Evolutionary conservation across 2,113 vertebrate genomes (phyloP), one percentile per base, ranked within the genome.

Genomic region (Lampris incognitus): DNA sequence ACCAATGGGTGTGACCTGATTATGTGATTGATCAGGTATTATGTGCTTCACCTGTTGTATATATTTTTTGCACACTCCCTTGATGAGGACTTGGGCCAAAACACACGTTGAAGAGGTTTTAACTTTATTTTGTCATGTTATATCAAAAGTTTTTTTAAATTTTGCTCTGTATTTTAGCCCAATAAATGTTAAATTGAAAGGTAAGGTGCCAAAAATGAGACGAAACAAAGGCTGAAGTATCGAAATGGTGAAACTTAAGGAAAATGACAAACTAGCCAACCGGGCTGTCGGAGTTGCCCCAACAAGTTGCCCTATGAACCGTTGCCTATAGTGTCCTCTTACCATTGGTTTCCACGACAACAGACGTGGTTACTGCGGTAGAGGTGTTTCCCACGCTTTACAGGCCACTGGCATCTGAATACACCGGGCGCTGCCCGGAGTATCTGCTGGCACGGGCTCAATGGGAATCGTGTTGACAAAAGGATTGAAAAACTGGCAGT

Each of bases 331-430:
- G 77, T 63, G 79, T 78, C 65, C 44, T 46, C 44, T 5, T 41
- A 41, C 68, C 68, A 39, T 79, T 74, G 69, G 88, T 90, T 90
- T 73, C 87, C 83, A 83, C 83, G 86, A 79, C 75, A 88, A 84
- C 87, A 88, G 88, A 88, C 81, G 9, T 58, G 79, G 65, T 66
- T 70, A 79, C 74, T 85, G 68, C 66, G 72, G 72, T 75, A 52
- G 78, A 52, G 66, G 67, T 76, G 64, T 82, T 84, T 84, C 80
- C 78, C 84, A 78, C 79, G 84, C 83, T 76, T 77, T 81, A 79
- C 77, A 55, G 60, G 87, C 79, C 85, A 74, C 9, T 2, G 44
- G 4, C 44, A 76, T 82, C 84, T 86, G 85, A 89, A 83, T 74
- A 77, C 44, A 46, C 44, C 4, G 44, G 44, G 4, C 44, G 7